Evolutionary conservation across 2,113 vertebrate genomes (phyloP), one percentile per base, ranked within the genome.

Genomic region (Neoarius graeffei): DNA sequence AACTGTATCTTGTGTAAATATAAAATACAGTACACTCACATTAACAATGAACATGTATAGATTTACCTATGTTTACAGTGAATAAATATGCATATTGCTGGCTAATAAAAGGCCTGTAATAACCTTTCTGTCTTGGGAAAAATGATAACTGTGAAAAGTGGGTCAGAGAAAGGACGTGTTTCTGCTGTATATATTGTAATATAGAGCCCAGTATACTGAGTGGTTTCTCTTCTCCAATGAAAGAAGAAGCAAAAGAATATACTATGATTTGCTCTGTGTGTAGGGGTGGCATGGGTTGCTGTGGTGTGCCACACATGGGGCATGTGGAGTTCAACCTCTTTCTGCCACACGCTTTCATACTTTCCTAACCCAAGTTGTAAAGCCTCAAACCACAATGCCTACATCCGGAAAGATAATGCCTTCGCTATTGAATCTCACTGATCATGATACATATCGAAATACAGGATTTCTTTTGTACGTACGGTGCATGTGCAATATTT

Each of bases 271-370:
- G 27, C 19, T 14, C 30, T 35, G 71, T 79, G 54, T 66, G 48
- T 57, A 14, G 20, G n/a, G 66, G n/a, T 85, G 82, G 83, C 89
- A 89, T 35, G 71, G 83, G 77, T 69, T 57, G 6, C 83, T 77
- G 83, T 89, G 90, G 90, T 88, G 86, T 85, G 87, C 90, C 90
- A 27, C 90, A 87, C n/a, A 69, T 30, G 10, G 82, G 82, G 88
- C 88, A 90, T 3, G 2, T 56, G 35, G 62, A 89, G 90, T 89
- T 89, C 88, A 85, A 13, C 14, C 57, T 62, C 42, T 86, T 23
- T 79, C 27, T 89, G 89, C 86, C 89, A 89, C 87, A 83, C 56
- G 19, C 10, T 15, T 25, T 81, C 66, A 59, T 67, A 85, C 77
- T 86, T 64, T 59, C 81, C 80, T 52, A 88, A 88, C 50, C 76